Percentiles rank a stretch among this genome's conserved stretches.
Conservation (phyloP, 2,888 invertebrate species). For the Phorcus lineatus region DNA sequence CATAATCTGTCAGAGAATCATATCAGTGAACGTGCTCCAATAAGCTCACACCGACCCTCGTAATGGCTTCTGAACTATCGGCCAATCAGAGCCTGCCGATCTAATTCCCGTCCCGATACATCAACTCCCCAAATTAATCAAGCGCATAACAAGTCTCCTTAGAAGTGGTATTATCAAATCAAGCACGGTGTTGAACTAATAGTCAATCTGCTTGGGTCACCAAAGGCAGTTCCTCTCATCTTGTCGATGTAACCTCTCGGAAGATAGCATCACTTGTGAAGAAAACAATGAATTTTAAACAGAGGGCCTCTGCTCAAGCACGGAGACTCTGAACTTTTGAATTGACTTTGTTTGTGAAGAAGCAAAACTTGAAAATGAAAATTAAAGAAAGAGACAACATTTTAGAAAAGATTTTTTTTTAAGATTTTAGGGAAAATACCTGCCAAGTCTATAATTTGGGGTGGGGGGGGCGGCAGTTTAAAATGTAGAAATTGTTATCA, state of each 20-base stretch:
- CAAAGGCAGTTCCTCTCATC: too few relatives aligned
- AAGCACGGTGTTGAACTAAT: background rate
- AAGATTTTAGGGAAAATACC: too few relatives aligned
- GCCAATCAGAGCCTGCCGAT: constrained; percentile 12
- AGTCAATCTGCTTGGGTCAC: constrained; percentile 1
- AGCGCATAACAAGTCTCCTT: background rate
- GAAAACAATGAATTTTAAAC: constrained; percentile 3
- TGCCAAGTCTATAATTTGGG: too few relatives aligned
- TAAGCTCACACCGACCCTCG: background rate
- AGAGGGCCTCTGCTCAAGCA: background rate
- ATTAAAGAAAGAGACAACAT: too few relatives aligned
- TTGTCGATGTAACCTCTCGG: too few relatives aligned
- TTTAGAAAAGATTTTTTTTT: too few relatives aligned
- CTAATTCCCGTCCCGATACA: constrained; percentile 13
- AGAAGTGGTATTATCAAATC: constrained; percentile 19
- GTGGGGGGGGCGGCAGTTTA: too few relatives aligned
- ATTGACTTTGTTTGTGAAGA: too few relatives aligned
- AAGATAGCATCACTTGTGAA: background rate
- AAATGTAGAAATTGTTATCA: too few relatives aligned
- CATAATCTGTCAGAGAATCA: background rate
- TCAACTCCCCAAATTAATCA: background rate
- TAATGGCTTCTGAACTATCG: background rate
- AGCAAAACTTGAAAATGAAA: too few relatives aligned
- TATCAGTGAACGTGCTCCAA: background rate
- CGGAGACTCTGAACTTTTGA: too few relatives aligned